Evolutionary conservation across 2,797 vertebrate species (phyloP), one percentile per base, ranked within the genome.

Genomic region (Naso thynnoides): DNA sequence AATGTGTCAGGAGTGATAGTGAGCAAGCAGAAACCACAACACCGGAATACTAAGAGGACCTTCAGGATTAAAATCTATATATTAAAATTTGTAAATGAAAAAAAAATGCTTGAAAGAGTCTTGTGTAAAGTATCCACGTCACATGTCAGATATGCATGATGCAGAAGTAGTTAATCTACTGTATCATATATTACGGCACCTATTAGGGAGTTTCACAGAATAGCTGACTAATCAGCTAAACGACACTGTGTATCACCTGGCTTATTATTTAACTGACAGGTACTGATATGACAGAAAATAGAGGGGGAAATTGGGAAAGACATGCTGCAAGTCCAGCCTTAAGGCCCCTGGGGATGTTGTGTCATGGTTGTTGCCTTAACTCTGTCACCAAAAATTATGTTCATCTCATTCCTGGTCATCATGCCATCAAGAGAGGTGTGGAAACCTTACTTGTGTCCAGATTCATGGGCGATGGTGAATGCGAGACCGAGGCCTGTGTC

Each of bases 391-490:
- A 27, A 45, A 29, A 50, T 11, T 5, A 14, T 45, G 53, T 31
- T 54, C 26, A 59, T 45, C 48, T 36, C 5, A 29, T 55, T 21
- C 27, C 48, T 18, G 8, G 36, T 74, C 11, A 39, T 33, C 24
- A 48, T 24, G 13, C 8, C 3, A 42, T 47, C 16, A 64, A 14
- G 1, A 16, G 7, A 33, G 2, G 1, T 5, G 48, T 39, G 19
- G 38, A 72, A 55, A 3, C 27, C 94, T 94, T 94, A 98, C 96
- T 97, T 98, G 92, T 98, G 96, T 83, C 96, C 96, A 11, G 96
- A 97, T 88, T 98, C 96, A 15, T 97, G 96, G 14, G 96, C 96
- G 11, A 98, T 96, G 76, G 96, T 98, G 90, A 98, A 97, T 1
- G 96, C 96, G 80, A 98, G 88, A 29, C 96, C 96, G 0, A 98